Percentiles rank a stretch among this genome's conserved stretches.
phyloP scores from a whole-genome alignment of 2,888 invertebrate genomes.

The Lamproptera curius region DNA sequence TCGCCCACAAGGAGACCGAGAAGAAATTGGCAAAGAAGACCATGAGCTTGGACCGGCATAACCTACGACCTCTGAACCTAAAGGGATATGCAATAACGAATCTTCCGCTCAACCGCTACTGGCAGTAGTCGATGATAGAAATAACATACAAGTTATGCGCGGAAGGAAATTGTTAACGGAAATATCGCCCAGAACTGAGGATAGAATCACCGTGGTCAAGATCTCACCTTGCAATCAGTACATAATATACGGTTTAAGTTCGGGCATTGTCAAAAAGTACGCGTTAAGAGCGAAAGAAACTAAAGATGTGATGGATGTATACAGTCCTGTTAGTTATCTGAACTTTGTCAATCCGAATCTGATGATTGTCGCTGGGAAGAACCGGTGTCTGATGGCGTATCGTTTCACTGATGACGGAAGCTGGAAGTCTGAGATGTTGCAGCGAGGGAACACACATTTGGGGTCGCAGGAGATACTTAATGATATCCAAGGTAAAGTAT shows the following conservation, averaged over 20 bases:
- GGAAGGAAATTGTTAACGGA: conserved; percentile 64
- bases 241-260: conserved; percentile 67
- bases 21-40: conserved; percentile 50
- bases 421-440: conserved; percentile 64
- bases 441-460: conserved; percentile 52
- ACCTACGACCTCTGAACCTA: conserved; percentile 60
- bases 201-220: conserved; percentile 62
- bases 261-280: conserved; percentile 62
- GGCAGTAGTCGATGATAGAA: conserved; percentile 67
- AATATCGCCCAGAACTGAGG: conserved; percentile 56
- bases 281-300: conserved; percentile 53
- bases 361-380: conserved; percentile 61
- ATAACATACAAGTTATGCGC: conserved; percentile 69
- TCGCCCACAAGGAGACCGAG: conserved; percentile 44
- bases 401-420: conserved; percentile 36
- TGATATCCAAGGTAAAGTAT: conserved; percentile 63
- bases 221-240: conserved; percentile 72
- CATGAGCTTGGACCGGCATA: conserved; percentile 57
- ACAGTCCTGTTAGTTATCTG: conserved; percentile 60
- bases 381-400: conserved; percentile 63
- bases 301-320: conserved; percentile 54
- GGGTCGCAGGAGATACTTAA: conserved; percentile 70
- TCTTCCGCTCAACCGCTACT: conserved; percentile 51
- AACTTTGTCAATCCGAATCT: conserved; percentile 52
- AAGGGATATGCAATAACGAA: conserved; percentile 66